Percentiles rank a stretch among this genome's conserved stretches.
These are phyloP conservation scores for Prosopocoilus inquinatus DNA, from an alignment of 2,888 invertebrate genomes.

Conservation along the genomic window DNA sequence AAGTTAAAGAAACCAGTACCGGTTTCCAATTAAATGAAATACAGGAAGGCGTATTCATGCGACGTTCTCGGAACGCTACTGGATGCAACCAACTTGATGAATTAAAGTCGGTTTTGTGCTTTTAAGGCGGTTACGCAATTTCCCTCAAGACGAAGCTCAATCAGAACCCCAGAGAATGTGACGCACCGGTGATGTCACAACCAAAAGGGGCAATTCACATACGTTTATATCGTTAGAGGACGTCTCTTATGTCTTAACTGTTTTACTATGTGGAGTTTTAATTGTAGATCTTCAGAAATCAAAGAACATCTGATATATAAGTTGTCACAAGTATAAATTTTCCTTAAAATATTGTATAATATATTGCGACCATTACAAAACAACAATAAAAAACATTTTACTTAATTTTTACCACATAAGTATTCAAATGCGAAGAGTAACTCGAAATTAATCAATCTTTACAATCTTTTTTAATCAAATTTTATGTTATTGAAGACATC, in stretches of 20 bases:
- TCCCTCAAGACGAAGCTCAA: constrained; percentile 29
- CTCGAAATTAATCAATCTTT: too few relatives aligned
- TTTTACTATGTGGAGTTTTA: not conserved
- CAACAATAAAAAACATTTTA: too few relatives aligned
- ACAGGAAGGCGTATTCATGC: constrained; percentile 28
- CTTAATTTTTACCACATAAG: too few relatives aligned
- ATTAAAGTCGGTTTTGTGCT: constrained; percentile 36
- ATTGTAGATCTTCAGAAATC: too few relatives aligned
- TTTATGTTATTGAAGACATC: too few relatives aligned
- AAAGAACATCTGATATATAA: too few relatives aligned
- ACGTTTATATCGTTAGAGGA: not conserved
- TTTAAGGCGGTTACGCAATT: constrained; percentile 33
- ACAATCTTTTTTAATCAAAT: too few relatives aligned
- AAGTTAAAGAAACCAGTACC: constrained; percentile 16
- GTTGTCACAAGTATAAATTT: too few relatives aligned
- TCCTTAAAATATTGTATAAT: too few relatives aligned
- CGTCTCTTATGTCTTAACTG: not conserved
- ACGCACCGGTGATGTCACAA: not conserved
- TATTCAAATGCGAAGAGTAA: too few relatives aligned
- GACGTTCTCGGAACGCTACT: constrained; percentile 36
- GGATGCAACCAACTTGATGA: constrained; percentile 33
- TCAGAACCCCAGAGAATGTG: constrained; percentile 22
- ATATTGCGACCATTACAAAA: too few relatives aligned
- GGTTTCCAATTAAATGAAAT: constrained; percentile 28
- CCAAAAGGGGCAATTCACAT: not conserved